Evolutionary conservation across 2,797 vertebrate species (phyloP).

Genomic region (Pangasius larnaudii): DNA sequence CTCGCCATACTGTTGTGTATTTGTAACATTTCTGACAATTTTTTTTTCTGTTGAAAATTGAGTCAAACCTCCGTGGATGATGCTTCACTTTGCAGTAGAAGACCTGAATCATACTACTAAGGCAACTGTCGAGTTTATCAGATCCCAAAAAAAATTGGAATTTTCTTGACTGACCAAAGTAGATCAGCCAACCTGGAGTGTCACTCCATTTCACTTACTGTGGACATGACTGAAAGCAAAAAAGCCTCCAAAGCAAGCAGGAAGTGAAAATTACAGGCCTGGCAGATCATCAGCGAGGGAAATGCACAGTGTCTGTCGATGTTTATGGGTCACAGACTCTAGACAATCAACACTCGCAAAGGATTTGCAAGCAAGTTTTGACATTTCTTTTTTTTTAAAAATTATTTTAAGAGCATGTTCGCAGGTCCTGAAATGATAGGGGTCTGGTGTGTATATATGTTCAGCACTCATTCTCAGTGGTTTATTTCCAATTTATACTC

Average conservation of each 20-base stretch:
- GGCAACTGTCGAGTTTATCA: not conserved
- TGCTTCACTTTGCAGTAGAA: not conserved
- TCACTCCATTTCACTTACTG: not conserved
- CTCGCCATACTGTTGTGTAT: not conserved
- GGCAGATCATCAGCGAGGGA: not conserved
- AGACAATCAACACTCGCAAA: not conserved
- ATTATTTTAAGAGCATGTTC: not conserved
- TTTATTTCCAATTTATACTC: not conserved
- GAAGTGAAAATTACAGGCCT: not conserved
- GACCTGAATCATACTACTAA: not conserved
- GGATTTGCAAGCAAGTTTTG: not conserved
- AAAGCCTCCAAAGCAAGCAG: not conserved
- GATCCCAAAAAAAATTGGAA: not conserved
- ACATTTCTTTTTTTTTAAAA: not conserved
- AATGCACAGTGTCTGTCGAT: not conserved
- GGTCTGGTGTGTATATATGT: not conserved
- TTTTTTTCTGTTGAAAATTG: not conserved
- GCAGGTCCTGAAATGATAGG: not conserved
- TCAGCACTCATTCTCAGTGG: not conserved
- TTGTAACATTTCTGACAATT: not conserved
- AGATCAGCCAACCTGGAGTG: not conserved
- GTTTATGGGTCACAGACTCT: constrained; percentile 13
- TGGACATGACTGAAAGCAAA: not conserved
- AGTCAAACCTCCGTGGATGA: not conserved
- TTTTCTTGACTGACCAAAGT: not conserved